Evolutionary conservation across 1,140 invertebrate genomes (phyloP).

Genomic region (Drosophila bocki): DNA sequence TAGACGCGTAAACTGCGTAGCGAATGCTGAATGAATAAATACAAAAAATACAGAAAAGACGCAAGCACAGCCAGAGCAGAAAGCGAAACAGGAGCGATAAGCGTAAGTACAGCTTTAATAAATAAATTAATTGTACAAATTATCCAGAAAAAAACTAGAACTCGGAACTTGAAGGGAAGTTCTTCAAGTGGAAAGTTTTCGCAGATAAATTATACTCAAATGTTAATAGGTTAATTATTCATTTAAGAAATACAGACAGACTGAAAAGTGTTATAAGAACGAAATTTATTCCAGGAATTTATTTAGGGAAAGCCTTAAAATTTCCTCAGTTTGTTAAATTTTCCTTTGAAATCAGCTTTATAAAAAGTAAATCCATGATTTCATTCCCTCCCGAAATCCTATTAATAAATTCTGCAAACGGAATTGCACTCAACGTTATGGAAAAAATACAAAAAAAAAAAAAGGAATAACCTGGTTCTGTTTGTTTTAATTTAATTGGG

Average conservation of each 20-base stretch:
- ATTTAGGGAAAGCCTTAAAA: neutral
- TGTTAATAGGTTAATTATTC: conserved; percentile 1
- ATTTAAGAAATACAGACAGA: neutral
- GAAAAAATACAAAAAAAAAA: neutral
- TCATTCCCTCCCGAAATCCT: no score
- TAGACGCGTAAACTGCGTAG: conserved; percentile 80
- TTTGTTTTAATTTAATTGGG: conserved; percentile 41
- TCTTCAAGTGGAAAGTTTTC: conserved; percentile 6
- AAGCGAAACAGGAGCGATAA: no score
- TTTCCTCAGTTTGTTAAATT: conserved; percentile 1
- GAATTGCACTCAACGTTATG: conserved; percentile 10
- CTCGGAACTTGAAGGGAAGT: neutral
- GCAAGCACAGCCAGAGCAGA: conserved; percentile 20
- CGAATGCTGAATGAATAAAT: conserved; percentile 75
- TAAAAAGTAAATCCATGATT: no score
- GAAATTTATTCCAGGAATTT: neutral
- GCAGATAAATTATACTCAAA: neutral
- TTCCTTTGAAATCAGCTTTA: neutral
- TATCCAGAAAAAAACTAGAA: neutral
- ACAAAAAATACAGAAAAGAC: conserved; percentile 41
- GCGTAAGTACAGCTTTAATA: conserved; percentile 65
- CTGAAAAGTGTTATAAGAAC: neutral
- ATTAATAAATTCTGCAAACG: conserved; percentile 3
- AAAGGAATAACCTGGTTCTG: conserved; percentile 30
- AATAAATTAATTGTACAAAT: conserved; percentile 20